phyloP scores from a whole-genome alignment of 2,797 vertebrate species.

The Macropus fuliginosus region DNA sequence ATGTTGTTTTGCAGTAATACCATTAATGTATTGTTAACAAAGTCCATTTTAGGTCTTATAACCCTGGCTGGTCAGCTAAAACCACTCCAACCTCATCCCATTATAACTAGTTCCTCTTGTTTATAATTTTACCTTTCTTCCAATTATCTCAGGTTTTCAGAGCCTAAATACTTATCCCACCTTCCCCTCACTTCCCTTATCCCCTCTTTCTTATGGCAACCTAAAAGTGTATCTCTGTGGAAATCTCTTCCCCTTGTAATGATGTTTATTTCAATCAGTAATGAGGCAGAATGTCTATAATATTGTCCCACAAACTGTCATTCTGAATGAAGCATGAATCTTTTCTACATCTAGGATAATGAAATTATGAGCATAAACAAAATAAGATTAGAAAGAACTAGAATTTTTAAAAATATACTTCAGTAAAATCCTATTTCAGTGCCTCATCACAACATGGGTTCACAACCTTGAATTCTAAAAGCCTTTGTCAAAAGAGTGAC shows the following conservation, averaged over 20 bases:
- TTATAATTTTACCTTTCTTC: background rate
- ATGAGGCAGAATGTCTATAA: background rate
- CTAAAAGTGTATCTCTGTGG: background rate
- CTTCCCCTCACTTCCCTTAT: background rate
- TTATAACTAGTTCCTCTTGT: background rate
- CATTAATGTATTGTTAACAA: background rate
- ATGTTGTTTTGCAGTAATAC: background rate
- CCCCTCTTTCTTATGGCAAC: background rate
- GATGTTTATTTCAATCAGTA: background rate
- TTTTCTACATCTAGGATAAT: background rate
- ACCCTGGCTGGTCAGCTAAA: background rate
- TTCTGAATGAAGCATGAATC: background rate
- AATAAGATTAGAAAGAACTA: background rate
- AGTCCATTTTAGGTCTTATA: background rate
- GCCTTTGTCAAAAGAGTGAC: background rate
- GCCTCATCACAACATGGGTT: background rate
- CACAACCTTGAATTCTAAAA: background rate
- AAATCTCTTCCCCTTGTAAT: background rate
- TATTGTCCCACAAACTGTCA: background rate
- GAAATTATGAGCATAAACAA: background rate
- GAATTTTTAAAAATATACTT: background rate
- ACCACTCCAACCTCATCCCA: background rate
- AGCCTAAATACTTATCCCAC: background rate
- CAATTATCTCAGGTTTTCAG: background rate
- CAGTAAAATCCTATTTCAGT: background rate